Evolutionary conservation across 2,797 vertebrate species (phyloP), one percentile per base, ranked within the genome.

Genomic region (Natrix natrix): DNA sequence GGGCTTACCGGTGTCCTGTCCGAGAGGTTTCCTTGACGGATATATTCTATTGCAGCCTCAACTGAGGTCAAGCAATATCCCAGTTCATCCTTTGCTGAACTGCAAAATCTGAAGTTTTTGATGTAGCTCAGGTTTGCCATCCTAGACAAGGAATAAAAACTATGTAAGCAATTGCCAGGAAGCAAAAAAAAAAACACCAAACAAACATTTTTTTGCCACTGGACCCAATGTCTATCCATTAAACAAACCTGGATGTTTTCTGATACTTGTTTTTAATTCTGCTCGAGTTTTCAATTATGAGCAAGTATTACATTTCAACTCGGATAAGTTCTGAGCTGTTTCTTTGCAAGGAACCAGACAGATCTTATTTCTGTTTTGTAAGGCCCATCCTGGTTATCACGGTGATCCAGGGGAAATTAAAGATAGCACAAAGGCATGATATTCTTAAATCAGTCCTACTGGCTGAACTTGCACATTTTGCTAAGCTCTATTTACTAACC

Each of bases 91-190:
- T 99, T 99, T 13, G 98, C 97, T 0, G 98, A 98, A 95, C 98
- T 98, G 97, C 98, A 98, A 95, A 99, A 99, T 95, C 98, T 98
- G 97, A 99, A 99, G 98, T 99, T 99, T 97, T 98, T 99, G 93
- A 99, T 99, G 95, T 99, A 99, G 97, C 98, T 99, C 97, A 99
- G 97, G 96, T 99, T 99, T 92, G 99, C 99, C 98, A 99, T 99
- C 99, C 99, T 99, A 96, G 93, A 91, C 88, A 93, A 92, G 92
- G 56, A 88, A 78, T 91, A 74, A 52, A 63, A 56, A 89, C 63
- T 93, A 6, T 17, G 5, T 57, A 88, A 92, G 55, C 2, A 55
- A 1, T 52, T 22, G 14, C 26, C 20, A 28, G 56, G 20, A 52
- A n/a, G 10, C 26, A 43, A 57, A 59, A 26, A 3, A 28, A 57